Base-by-base conservation (phyloP, 2,113 vertebrate species). In the Heloderma charlesbogerti region DNA sequence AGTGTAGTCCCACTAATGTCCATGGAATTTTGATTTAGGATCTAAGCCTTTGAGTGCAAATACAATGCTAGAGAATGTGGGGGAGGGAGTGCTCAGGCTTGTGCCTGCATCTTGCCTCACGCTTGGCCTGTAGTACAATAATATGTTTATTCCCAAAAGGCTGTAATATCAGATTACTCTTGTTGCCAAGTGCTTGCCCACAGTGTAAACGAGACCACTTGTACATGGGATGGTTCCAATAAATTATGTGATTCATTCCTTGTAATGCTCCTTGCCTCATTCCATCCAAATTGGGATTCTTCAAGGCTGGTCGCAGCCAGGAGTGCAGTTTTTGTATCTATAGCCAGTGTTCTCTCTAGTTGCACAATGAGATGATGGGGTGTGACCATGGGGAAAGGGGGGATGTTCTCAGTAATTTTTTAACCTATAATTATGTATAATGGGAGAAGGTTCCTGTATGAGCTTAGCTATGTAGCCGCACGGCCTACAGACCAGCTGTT, bases 401-500 rank as follows among this genome's bases (percentile, higher is more conserved):
- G 29, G 18, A 25, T 34, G 40, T 83, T 27, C 54, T 51, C 72
- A 1, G 51, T n/a, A 15, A 29, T 48, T 60, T 67, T 67, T 71
- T 25, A 69, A 34, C 31, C 48, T 57, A 72, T 40, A 57, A 72
- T 40, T 29, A 67, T 78, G 78, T 63, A 63, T 67, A 18, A 85
- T 48, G 34, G 72, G 6, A 40, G 54, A 84, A 66, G 27, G n/a
- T 54, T 67, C 80, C 60, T 75, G 22, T 45, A 9, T 57, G 79
- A 88, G 29, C 45, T 45, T 71, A 45, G 63, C 31, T 79, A 7
- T 29, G 0, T 80, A 78, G 48, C 81, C 75, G 72, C 51, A 71
- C 51, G 29, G 66, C 63, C 90, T 45, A 89, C 82, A 80, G 31
- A 89, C 22, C 63, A 89, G 25, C 91, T 92, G 91, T 92, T 83